Conservation (phyloP, 1,140 invertebrate genomes). For the Idris sp. region DNA sequence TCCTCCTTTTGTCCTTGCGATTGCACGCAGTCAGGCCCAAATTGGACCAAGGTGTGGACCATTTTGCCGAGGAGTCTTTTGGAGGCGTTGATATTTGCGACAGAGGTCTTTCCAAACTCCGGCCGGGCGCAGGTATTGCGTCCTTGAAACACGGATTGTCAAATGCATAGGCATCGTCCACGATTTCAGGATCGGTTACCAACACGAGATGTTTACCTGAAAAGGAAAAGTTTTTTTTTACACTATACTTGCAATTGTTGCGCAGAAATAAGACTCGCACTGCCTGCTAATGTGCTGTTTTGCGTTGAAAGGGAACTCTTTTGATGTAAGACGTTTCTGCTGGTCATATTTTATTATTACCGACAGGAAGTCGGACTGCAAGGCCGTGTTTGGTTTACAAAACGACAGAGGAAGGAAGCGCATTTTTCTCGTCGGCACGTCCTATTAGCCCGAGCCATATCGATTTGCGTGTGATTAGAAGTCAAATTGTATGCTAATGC, state of each 20-base stretch:
- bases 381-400: slow-evolving; percentile 68
- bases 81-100: slow-evolving; percentile 75
- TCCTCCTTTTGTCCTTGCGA: slow-evolving; percentile 79
- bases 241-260: slow-evolving; percentile 13
- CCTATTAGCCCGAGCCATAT: slow-evolving; percentile 16
- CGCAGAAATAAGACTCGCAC: slow-evolving; percentile 1
- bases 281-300: slow-evolving; percentile 17
- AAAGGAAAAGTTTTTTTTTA: too few relatives aligned
- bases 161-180: slow-evolving; percentile 86
- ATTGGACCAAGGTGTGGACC: slow-evolving; percentile 79
- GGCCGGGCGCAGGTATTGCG: slow-evolving; percentile 64
- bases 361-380: slow-evolving; percentile 48
- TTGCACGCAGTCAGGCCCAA: slow-evolving; percentile 74
- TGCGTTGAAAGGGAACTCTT: slow-evolving; percentile 27
- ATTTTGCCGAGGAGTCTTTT: slow-evolving; percentile 73
- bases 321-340: slow-evolving; percentile 2
- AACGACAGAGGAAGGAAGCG: slow-evolving; percentile 72
- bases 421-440: slow-evolving; percentile 67
- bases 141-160: slow-evolving; percentile 89
- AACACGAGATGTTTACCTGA: slow-evolving; percentile 85
- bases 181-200: slow-evolving; percentile 84
- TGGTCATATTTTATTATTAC: slow-evolving; percentile 53
- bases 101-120: slow-evolving; percentile 73
- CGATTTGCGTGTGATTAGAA: slow-evolving; percentile 44
- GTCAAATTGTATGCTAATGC: slow-evolving; percentile 37